Conservation (phyloP, 2,113 vertebrate genomes). For the Nothocercus nigrocapillus region DNA sequence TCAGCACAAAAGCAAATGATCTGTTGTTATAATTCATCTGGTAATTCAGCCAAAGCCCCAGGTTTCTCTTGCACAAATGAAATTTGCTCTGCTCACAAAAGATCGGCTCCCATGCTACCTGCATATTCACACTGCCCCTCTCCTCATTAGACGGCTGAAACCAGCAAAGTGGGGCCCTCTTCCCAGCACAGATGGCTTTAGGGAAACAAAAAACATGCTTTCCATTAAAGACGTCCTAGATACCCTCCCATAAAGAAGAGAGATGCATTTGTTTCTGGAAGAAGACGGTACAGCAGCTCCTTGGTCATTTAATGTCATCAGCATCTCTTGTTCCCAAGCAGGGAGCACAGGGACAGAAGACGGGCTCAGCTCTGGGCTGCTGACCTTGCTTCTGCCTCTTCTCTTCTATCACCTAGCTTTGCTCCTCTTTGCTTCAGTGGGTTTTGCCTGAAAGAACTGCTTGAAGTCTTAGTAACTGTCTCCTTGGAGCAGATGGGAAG, state of each 20-base stretch:
- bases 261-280: not conserved
- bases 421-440: not conserved
- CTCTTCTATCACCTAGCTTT: not conserved
- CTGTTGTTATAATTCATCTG: slow-evolving; percentile 2
- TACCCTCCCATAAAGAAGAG: not conserved
- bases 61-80: slow-evolving; percentile 10
- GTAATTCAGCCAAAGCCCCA: slow-evolving; percentile 20
- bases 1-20: not conserved
- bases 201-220: not conserved
- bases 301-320: not conserved
- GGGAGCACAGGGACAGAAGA: not conserved
- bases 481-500: not conserved
- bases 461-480: not conserved
- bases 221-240: not conserved
- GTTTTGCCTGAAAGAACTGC: not conserved
- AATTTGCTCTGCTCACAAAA: slow-evolving; percentile 29
- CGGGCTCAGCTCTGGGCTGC: not conserved
- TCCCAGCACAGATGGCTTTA: not conserved
- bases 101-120: not conserved
- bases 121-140: not conserved
- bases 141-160: slow-evolving; percentile 23
- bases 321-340: not conserved
- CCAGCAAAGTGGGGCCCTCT: not conserved
- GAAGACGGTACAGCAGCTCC: not conserved
- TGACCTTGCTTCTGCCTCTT: not conserved